Percentiles rank a stretch among this genome's conserved stretches.
phyloP scores from a whole-genome alignment of 1,140 invertebrate species.

The Daktulosphaira vitifoliae region DNA sequence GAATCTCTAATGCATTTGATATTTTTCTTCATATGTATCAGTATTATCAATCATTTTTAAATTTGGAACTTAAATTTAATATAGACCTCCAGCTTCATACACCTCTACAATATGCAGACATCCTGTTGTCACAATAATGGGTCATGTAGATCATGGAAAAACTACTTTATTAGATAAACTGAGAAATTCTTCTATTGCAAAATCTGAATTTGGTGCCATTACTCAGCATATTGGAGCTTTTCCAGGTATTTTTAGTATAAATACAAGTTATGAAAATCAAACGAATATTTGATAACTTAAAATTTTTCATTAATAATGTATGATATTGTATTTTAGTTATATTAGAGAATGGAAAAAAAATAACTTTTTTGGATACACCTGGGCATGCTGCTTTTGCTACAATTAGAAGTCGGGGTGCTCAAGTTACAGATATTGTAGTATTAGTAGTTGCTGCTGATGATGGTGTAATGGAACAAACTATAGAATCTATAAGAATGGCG shows the following conservation, averaged over 20 bases:
- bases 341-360: constrained; percentile 24
- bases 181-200: constrained; percentile 74
- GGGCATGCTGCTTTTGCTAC: constrained; percentile 93
- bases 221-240: constrained; percentile 99
- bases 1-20: too few relatives aligned
- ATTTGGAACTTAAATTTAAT: background rate
- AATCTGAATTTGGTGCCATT: constrained; percentile 95
- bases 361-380: constrained; percentile 97
- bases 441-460: constrained; percentile 98
- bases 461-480: constrained; percentile 96
- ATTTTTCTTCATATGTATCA: too few relatives aligned
- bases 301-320: too few relatives aligned
- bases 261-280: too few relatives aligned
- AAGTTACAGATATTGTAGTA: constrained; percentile 89
- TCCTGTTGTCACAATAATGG: constrained; percentile 96
- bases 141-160: constrained; percentile 99
- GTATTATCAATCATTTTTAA: background rate
- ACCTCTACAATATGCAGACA: constrained; percentile 57
- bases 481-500: constrained; percentile 70
- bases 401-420: constrained; percentile 85
- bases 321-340: background rate
- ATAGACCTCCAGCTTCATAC: constrained; percentile 53
- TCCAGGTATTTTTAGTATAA: constrained; percentile 58
- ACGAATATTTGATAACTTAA: too few relatives aligned
- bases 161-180: constrained; percentile 91